Evolutionary conservation across 2,797 vertebrate species (phyloP), one percentile per base, ranked within the genome.

Genomic region (Scolopax rusticola): DNA sequence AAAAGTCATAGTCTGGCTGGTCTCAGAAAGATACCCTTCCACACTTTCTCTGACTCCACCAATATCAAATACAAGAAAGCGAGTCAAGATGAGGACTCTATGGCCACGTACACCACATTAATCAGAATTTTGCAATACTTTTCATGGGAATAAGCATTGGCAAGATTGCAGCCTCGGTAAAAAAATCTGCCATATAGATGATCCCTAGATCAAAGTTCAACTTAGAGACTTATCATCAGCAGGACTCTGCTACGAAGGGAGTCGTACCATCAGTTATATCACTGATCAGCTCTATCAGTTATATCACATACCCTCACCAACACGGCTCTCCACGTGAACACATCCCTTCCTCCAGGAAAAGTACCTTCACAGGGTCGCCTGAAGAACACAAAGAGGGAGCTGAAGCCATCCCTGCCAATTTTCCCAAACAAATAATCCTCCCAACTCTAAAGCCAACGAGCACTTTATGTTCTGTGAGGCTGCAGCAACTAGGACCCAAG

Each of bases 161-260:
- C 68, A 43, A 74, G 61, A 67, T 4, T 45, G 50, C 69, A 83
- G 57, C 21, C 50, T 61, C 1, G 0, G 76, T 38, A 40, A 75
- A 59, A 59, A 90, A 90, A 86, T 30, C 61, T 93, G 93, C 81
- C 82, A 67, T 19, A 48, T 70, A 92, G 84, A 88, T 82, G 79
- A 96, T 60, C 4, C 54, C 33, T 36, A 64, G 61, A 91, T 85
- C 81, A 91, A 92, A 95, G 85, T 38, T 81, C 78, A 91, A 48
- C 74, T 82, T 41, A 8, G 16, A 41, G 61, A 71, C 12, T 33
- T 60, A 50, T 0, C 65, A 77, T 6, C 84, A 45, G 82, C 67
- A 89, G 89, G 82, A 61, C 53, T 74, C 64, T 47, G 75, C 82
- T 76, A 54, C 86, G 59, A 70, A 85, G 64, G 60, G 61, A 71